Percentiles rank a stretch among this genome's conserved stretches.
phyloP scores from a whole-genome alignment of 1,140 invertebrate species.

The Hyles vespertilio region DNA sequence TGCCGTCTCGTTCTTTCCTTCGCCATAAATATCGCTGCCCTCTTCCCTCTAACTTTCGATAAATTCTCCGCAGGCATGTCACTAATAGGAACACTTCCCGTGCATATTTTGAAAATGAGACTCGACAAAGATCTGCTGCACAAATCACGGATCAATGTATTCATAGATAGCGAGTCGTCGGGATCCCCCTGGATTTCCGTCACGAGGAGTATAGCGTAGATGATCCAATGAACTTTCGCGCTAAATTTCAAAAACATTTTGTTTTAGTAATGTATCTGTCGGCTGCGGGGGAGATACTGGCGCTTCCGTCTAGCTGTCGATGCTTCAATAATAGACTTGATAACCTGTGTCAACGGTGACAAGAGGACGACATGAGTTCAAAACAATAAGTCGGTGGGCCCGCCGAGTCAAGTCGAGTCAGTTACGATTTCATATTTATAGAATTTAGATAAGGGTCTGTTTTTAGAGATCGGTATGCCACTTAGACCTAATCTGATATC shows the following conservation, averaged over 20 bases:
- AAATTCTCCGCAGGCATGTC: constrained; percentile 30
- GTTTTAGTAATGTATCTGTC: constrained; percentile 27
- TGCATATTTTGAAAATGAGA: constrained; percentile 45
- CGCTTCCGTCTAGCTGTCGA: constrained; percentile 56
- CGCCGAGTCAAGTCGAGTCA: constrained; percentile 43
- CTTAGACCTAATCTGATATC: constrained; percentile 32
- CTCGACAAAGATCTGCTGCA: constrained; percentile 45
- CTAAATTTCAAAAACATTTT: constrained; percentile 44
- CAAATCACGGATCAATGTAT: constrained; percentile 40
- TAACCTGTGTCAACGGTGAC: constrained; percentile 64
- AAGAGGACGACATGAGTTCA: constrained; percentile 63
- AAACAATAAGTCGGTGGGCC: constrained; percentile 65
- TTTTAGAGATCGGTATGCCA: constrained; percentile 58
- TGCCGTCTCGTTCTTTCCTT: constrained; percentile 37
- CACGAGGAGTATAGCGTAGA: constrained; percentile 41
- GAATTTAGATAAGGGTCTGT: constrained; percentile 60
- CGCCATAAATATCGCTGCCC: constrained; percentile 36
- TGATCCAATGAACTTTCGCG: constrained; percentile 34
- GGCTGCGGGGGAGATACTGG: constrained; percentile 34
- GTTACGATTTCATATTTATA: constrained; percentile 64
- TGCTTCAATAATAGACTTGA: constrained; percentile 64
- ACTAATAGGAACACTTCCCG: constrained; percentile 32
- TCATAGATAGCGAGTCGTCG: constrained; percentile 37
- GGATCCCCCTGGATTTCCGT: constrained; percentile 35
- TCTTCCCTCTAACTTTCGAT: constrained; percentile 32